Conservation (phyloP, 2,113 vertebrate species). For the Chamaea fasciata region DNA sequence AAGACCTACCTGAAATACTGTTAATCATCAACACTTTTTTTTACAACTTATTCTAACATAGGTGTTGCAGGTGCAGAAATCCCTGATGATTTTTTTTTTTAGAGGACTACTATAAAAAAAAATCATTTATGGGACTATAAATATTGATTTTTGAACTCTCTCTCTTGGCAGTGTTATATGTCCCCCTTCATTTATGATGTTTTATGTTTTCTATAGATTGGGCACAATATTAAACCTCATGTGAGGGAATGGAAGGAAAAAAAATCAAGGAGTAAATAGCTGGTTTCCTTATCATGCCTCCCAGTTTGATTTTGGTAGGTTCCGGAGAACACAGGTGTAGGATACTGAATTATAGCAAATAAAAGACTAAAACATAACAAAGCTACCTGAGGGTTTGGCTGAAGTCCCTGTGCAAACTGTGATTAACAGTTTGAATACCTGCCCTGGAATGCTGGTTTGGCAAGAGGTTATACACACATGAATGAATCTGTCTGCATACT, state of each 20-base stretch:
- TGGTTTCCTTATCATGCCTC: slow-evolving; percentile 18
- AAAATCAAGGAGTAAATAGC: background rate
- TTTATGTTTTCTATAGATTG: background rate
- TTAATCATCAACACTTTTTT: background rate
- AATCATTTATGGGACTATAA: background rate
- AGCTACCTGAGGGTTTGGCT: slow-evolving; percentile 74
- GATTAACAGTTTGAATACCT: slow-evolving; percentile 78
- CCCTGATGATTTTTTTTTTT: background rate
- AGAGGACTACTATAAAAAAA: background rate
- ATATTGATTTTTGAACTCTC: background rate
- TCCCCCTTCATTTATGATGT: background rate
- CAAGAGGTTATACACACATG: slow-evolving; percentile 60
- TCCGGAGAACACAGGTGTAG: slow-evolving; percentile 46
- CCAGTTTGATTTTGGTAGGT: slow-evolving; percentile 36
- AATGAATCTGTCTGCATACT: slow-evolving; percentile 66
- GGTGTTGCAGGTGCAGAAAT: background rate
- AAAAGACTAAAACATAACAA: slow-evolving; percentile 53
- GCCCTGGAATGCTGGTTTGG: slow-evolving; percentile 79
- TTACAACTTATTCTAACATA: background rate
- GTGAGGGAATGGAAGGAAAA: background rate
- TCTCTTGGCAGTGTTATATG: background rate
- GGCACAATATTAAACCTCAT: background rate
- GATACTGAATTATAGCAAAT: slow-evolving; percentile 59
- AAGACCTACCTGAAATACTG: background rate
- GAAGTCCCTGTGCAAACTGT: slow-evolving; percentile 64